Conservation (phyloP, 1,140 invertebrate species). For the Pemphigus obesinymphae region DNA sequence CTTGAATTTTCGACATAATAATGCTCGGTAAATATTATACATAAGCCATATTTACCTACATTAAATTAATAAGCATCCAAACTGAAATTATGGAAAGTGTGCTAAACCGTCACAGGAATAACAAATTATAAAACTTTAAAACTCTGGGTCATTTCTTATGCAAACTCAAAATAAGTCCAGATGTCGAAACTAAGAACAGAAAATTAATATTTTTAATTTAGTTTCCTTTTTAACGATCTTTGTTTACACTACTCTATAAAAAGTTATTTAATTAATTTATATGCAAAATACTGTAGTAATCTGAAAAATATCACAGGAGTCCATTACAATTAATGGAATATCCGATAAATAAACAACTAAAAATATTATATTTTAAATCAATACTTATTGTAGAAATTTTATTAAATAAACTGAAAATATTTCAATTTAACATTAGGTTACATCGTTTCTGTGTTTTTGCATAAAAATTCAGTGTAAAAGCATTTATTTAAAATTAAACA, state of each 20-base stretch:
- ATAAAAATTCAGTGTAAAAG: too few species aligned
- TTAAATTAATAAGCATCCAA: neutral
- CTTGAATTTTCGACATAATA: neutral
- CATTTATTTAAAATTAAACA: too few species aligned
- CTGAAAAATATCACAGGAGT: neutral
- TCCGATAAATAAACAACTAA: neutral
- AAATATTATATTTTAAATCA: neutral
- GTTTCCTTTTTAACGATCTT: neutral
- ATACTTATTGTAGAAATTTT: too few species aligned
- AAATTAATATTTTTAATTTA: constrained; percentile 9
- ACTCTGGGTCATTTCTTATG: neutral
- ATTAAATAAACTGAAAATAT: too few species aligned
- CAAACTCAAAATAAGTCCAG: neutral
- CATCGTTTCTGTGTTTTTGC: too few species aligned
- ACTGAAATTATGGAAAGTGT: neutral
- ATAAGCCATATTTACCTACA: neutral
- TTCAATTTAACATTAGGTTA: too few species aligned
- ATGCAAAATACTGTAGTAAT: neutral
- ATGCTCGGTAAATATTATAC: neutral
- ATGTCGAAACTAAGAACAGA: neutral
- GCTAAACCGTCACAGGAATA: neutral
- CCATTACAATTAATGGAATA: neutral
- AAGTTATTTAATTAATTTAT: neutral
- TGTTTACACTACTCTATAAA: neutral
- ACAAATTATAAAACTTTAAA: constrained; percentile 20